These are phyloP conservation scores for Microplitis deprimator DNA, from an alignment of 2,888 invertebrate genomes.

Conservation along the genomic window DNA sequence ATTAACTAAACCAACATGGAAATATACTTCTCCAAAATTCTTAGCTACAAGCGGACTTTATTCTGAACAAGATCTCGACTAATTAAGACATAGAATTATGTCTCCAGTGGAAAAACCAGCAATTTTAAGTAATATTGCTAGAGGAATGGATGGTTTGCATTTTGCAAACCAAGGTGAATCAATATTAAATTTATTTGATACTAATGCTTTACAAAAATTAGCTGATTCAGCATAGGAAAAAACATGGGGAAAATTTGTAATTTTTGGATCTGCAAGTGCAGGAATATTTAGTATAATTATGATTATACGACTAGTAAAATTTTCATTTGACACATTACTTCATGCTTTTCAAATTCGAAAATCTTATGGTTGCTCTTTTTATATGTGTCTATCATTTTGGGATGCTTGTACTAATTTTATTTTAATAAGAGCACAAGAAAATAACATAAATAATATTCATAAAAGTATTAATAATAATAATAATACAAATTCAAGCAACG, in stretches of 20 bases:
- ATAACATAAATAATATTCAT: no score
- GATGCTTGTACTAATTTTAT: constrained; percentile 32
- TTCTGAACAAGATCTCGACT: constrained; percentile 31
- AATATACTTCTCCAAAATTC: no score
- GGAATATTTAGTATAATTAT: constrained; percentile 39
- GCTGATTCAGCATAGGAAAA: constrained; percentile 35
- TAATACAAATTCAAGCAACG: background rate
- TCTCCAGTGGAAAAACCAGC: constrained; percentile 40
- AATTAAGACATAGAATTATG: constrained; percentile 43
- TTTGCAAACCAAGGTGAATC: background rate
- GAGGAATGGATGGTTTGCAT: constrained; percentile 27
- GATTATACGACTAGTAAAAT: constrained; percentile 28
- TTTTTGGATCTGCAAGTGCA: constrained; percentile 41
- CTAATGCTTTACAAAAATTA: constrained; percentile 32
- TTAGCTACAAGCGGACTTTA: no score
- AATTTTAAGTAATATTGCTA: constrained; percentile 40
- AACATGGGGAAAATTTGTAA: constrained; percentile 34
- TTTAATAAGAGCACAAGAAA: constrained; percentile 1
- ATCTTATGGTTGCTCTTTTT: constrained; percentile 28
- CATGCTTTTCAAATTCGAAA: constrained; percentile 16
- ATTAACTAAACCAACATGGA: no score
- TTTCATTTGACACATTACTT: constrained; percentile 35
- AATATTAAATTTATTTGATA: constrained; percentile 30
- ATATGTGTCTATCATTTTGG: constrained; percentile 29
- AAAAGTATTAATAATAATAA: no score